These are phyloP conservation scores for Rhincodon typus DNA, from an alignment of 2,797 vertebrate genomes.

Conservation along the genomic window DNA sequence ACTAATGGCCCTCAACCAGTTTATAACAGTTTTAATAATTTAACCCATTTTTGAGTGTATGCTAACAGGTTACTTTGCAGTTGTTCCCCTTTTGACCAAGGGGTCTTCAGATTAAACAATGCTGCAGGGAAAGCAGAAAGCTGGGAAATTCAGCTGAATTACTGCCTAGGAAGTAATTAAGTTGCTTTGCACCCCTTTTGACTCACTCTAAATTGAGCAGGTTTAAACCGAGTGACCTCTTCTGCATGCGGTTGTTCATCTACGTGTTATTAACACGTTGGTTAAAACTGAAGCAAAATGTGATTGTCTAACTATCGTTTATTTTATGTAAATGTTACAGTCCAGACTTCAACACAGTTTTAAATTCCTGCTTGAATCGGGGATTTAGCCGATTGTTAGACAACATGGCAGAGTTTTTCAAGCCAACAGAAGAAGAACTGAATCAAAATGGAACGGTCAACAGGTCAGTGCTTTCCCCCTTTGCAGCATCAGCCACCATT, in stretches of 20 bases:
- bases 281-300: neutral
- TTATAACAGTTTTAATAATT: neutral
- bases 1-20: neutral
- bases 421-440: constrained; percentile 67
- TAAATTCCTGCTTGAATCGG: constrained; percentile 75
- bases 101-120: neutral
- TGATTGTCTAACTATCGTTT: neutral
- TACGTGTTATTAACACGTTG: neutral
- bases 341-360: constrained; percentile 79
- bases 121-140: neutral
- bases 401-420: constrained; percentile 92
- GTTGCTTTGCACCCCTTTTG: neutral
- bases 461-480: constrained; percentile 55
- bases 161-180: neutral
- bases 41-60: neutral
- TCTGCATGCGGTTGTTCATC: too few species aligned
- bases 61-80: neutral
- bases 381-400: constrained; percentile 87
- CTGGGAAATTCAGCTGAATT: neutral
- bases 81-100: neutral
- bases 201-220: neutral
- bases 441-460: constrained; percentile 56
- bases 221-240: neutral
- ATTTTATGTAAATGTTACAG: constrained; percentile 52
- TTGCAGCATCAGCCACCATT: neutral